Percentiles rank a stretch among this genome's conserved stretches.
These are phyloP conservation scores for Nibea albiflora DNA, from an alignment of 2,113 vertebrate genomes.

Conservation along the genomic window DNA sequence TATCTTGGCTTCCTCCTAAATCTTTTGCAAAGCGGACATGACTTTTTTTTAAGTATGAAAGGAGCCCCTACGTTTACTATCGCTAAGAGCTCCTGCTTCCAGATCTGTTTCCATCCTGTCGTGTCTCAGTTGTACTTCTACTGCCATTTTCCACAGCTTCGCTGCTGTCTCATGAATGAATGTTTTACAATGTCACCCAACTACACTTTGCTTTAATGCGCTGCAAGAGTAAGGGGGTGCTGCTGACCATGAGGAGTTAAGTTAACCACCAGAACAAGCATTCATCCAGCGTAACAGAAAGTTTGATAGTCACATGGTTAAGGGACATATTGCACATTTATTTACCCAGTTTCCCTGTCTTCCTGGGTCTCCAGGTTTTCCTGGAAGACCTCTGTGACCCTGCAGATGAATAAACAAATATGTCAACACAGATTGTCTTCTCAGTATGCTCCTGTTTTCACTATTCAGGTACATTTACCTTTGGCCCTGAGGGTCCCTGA, in stretches of 20 bases:
- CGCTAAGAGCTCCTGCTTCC: conserved; percentile 56
- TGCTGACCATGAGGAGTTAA: neutral
- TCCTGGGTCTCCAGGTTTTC: conserved; percentile 72
- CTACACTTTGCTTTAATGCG: conserved; percentile 44
- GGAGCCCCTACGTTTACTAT: conserved; percentile 73
- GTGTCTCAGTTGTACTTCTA: conserved; percentile 61
- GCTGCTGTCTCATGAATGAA: conserved; percentile 51
- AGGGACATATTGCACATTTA: conserved; percentile 13
- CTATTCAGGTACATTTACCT: conserved; percentile 66
- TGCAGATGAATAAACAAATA: conserved; percentile 59
- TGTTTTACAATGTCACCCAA: conserved; percentile 58
- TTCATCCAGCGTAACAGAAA: neutral
- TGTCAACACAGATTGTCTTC: conserved; percentile 11
- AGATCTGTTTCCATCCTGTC: conserved; percentile 80
- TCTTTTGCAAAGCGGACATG: conserved; percentile 42
- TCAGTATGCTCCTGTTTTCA: neutral
- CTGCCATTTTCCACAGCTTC: conserved; percentile 81
- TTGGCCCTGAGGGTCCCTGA: conserved; percentile 69
- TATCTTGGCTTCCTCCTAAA: conserved; percentile 48
- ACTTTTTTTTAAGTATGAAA: conserved; percentile 54
- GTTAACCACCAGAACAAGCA: conserved; percentile 5
- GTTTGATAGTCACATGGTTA: neutral
- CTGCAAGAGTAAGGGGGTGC: conserved; percentile 7
- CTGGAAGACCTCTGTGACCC: conserved; percentile 84
- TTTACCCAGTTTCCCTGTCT: conserved; percentile 82